Evolutionary conservation across 1,140 invertebrate species (phyloP).

Genomic region (Drosophila sechellia): DNA sequence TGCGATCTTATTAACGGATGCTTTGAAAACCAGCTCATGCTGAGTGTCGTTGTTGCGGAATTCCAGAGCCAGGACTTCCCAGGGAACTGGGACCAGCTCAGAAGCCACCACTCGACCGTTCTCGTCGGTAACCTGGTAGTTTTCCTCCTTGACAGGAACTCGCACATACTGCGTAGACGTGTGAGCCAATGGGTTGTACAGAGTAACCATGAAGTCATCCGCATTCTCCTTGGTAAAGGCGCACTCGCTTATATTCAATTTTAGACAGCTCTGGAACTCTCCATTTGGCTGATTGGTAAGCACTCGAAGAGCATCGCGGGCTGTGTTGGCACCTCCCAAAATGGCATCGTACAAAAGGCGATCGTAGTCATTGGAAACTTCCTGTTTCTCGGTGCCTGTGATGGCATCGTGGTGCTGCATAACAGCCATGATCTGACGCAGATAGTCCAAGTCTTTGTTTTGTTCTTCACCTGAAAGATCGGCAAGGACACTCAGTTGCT

Average conservation of each 20-base stretch:
- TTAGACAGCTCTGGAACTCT: slow-evolving; percentile 86
- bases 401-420: slow-evolving; percentile 97
- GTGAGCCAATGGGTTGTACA: slow-evolving; percentile 93
- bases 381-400: slow-evolving; percentile 95
- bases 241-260: slow-evolving; percentile 89
- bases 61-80: slow-evolving; percentile 87
- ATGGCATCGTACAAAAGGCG: slow-evolving; percentile 66
- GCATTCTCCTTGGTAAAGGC: slow-evolving; percentile 77
- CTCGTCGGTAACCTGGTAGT: slow-evolving; percentile 88
- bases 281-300: slow-evolving; percentile 85
- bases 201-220: slow-evolving; percentile 87
- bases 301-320: slow-evolving; percentile 62
- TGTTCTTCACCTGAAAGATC: slow-evolving; percentile 25
- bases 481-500: slow-evolving; percentile 86
- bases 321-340: slow-evolving; percentile 45
- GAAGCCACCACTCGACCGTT: slow-evolving; percentile 65
- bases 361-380: slow-evolving; percentile 94
- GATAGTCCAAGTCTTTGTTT: slow-evolving; percentile 72
- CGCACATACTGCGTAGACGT: slow-evolving; percentile 88
- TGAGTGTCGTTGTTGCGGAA: slow-evolving; percentile 87
- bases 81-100: slow-evolving; percentile 88
- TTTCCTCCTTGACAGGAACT: slow-evolving; percentile 88
- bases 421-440: slow-evolving; percentile 88
- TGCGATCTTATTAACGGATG: slow-evolving; percentile 74
- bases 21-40: slow-evolving; percentile 89